Percentiles rank a stretch among this genome's conserved stretches.
phyloP scores from a whole-genome alignment of 2,113 vertebrate genomes.

The Syngnathus scovelli region DNA sequence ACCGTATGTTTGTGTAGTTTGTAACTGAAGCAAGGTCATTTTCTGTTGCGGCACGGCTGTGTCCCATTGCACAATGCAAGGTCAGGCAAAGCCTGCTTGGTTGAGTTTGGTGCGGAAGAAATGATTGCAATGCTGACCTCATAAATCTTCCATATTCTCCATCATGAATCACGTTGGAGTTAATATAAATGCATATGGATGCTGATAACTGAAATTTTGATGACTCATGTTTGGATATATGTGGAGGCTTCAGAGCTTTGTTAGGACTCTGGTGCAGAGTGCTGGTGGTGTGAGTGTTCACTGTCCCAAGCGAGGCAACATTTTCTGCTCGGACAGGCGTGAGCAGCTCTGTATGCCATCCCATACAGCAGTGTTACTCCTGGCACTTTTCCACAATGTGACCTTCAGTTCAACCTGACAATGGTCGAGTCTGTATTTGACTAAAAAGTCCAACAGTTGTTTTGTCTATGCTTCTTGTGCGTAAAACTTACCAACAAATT shows the following conservation, averaged over 20 bases:
- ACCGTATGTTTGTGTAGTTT: neutral
- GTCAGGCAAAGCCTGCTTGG: neutral
- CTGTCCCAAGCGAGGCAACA: conserved; percentile 40
- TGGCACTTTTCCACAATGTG: conserved; percentile 34
- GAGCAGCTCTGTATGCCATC: conserved; percentile 18
- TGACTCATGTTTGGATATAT: neutral
- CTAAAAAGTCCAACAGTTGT: neutral
- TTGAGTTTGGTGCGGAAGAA: neutral
- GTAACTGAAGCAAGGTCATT: neutral
- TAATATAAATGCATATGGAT: neutral
- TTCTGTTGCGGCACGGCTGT: neutral
- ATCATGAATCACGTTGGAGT: neutral
- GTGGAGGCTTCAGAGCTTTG: neutral
- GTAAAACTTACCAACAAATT: neutral
- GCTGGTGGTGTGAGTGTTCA: conserved; percentile 23
- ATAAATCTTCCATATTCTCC: neutral
- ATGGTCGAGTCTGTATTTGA: neutral
- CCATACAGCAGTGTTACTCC: conserved; percentile 25
- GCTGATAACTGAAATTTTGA: neutral
- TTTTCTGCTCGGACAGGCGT: conserved; percentile 59
- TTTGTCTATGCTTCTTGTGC: conserved; percentile 9
- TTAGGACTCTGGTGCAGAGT: conserved; percentile 14
- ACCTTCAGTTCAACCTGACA: conserved; percentile 36
- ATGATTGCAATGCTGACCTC: neutral
- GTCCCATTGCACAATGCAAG: neutral